Evolutionary conservation across 2,797 vertebrate species (phyloP), one percentile per base, ranked within the genome.

Genomic region (Chelmon rostratus): DNA sequence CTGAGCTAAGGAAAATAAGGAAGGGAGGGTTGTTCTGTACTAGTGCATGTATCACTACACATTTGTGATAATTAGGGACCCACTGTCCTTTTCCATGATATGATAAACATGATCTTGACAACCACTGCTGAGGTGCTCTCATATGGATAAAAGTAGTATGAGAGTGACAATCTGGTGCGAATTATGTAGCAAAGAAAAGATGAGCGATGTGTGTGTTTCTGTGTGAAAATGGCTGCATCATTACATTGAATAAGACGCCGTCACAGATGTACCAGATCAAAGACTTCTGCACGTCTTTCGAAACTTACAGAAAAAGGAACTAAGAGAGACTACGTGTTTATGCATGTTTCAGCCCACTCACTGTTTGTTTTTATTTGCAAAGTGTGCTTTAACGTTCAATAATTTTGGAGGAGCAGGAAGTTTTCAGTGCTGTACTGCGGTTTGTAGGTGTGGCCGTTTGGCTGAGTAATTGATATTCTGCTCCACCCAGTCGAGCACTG

Each of bases 391-490:
- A 15, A 72, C 62, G 50, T 50, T 57, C 18, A 21, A 19, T 0
- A n/a, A 28, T 65, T 69, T 35, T 11, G 3, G 31, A 8, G 50
- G 25, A 31, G 18, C 5, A 7, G 11, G 12, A 19, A 21, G 16
- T 31, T 18, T 40, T 42, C 5, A 18, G 37, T 40, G 37, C 11
- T 53, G 11, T 28, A 13, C 42, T 50, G 18, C 37, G 38, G 58
- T 42, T 35, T 50, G 8, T 67, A 53, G 78, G 81, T 68, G 76
- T 59, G 58, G 77, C 15, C 3, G 21, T 54, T 67, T 72, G 62
- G 50, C 62, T 69, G 58, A 31, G 4, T 49, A 53, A 53, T 2
- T 47, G 25, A 49, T 50, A 18, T 75, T 73, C 57, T 53, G 61
- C 62, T 72, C 71, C 63, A 12, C 70, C 68, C 38, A 63, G 46